Percentiles rank a stretch among this genome's conserved stretches.
These are phyloP conservation scores for Callipepla californica DNA, from an alignment of 2,113 vertebrate genomes.

Conservation along the genomic window DNA sequence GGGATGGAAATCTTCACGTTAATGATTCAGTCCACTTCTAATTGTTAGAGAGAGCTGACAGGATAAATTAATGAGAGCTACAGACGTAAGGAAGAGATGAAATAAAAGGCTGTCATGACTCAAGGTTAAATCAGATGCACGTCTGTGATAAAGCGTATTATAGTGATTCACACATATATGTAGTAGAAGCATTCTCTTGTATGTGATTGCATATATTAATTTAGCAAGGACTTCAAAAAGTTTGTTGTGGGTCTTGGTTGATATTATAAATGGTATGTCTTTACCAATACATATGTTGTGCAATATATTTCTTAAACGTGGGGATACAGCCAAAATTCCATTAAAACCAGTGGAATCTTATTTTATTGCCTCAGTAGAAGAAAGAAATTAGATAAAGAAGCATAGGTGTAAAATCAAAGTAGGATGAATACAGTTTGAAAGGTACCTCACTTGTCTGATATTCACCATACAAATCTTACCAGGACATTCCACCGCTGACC, in stretches of 20 bases:
- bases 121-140: accelerated
- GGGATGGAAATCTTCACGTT: background rate
- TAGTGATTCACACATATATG: background rate
- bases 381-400: background rate
- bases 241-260: background rate
- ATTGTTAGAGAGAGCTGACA: background rate
- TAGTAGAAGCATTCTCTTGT: background rate
- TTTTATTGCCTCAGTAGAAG: background rate
- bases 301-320: background rate
- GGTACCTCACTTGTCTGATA: background rate
- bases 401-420: background rate
- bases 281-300: background rate
- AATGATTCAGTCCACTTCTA: background rate
- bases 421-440: background rate
- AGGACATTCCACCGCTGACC: background rate
- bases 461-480: background rate
- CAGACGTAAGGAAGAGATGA: background rate
- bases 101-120: background rate
- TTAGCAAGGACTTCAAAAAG: background rate
- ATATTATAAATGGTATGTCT: background rate
- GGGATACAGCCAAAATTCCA: background rate
- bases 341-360: background rate
- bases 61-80: background rate
- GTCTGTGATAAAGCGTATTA: background rate
- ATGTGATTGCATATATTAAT: background rate